A percentile compares a stretch with the other conserved stretches of the same genome.
phyloP scores from a whole-genome alignment of 1,140 invertebrate genomes.

The Samia ricini region DNA sequence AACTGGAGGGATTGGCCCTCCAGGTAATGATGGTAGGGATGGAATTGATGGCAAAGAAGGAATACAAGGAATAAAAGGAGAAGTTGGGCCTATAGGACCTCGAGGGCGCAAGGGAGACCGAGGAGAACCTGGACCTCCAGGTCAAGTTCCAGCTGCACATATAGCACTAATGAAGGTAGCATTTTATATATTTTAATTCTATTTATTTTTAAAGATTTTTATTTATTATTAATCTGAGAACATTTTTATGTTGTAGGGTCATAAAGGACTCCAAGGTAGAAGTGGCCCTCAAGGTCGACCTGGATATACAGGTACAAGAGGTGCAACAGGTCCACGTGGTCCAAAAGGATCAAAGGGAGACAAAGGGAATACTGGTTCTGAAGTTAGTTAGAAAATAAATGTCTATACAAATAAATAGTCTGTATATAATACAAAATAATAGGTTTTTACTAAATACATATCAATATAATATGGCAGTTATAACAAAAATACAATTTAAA shows the following conservation, averaged over 20 bases:
- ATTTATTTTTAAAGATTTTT: not conserved
- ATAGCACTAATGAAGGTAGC: conserved; percentile 49
- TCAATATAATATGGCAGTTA: no score
- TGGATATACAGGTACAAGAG: conserved; percentile 29
- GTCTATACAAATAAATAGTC: not conserved
- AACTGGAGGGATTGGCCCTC: conserved; percentile 32
- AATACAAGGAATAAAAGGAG: conserved; percentile 35
- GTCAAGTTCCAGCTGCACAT: conserved; percentile 33
- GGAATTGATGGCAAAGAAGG: conserved; percentile 37
- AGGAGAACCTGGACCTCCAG: conserved; percentile 41
- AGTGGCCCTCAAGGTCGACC: conserved; percentile 27
- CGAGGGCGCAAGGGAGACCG: conserved; percentile 46
- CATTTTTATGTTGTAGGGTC: conserved; percentile 31
- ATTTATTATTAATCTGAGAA: not conserved
- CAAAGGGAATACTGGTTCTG: conserved; percentile 23
- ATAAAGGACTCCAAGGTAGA: conserved; percentile 38
- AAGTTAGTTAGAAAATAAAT: conserved; percentile 14
- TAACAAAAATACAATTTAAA: no score
- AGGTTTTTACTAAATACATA: no score
- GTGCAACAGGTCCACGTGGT: conserved; percentile 30
- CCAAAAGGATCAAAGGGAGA: conserved; percentile 32
- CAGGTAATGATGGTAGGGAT: conserved; percentile 39
- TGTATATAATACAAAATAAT: conserved; percentile 6
- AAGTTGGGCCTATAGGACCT: conserved; percentile 31
- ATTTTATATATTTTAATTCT: not conserved